Percentiles rank a stretch among this genome's conserved stretches.
phyloP scores from a whole-genome alignment of 2,113 vertebrate genomes.

The Chloebia gouldiae region DNA sequence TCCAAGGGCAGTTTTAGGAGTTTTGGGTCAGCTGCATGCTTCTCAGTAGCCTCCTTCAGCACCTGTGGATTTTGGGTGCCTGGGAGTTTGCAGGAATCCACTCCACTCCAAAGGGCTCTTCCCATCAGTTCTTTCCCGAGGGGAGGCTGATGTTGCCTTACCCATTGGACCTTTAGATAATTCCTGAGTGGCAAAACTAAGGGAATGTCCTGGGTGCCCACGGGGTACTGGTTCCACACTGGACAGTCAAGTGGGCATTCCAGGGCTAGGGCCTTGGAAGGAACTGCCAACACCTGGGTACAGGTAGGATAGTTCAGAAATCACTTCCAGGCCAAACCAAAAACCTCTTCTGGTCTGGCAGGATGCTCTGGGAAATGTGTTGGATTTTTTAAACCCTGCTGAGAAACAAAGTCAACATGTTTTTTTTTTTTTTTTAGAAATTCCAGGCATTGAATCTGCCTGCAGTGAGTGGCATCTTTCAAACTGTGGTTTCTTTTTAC shows the following conservation, averaged over 20 bases:
- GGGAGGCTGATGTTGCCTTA: conserved; percentile 57
- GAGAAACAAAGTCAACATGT: neutral
- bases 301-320: neutral
- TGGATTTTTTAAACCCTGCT: neutral
- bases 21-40: neutral
- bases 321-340: neutral
- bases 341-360: neutral
- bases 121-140: neutral
- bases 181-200: neutral
- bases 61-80: neutral
- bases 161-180: neutral
- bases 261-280: neutral
- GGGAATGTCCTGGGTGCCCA: neutral
- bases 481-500: neutral
- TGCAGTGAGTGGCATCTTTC: neutral
- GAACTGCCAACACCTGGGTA: neutral
- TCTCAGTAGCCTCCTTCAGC: neutral
- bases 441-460: neutral
- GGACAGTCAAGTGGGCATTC: neutral
- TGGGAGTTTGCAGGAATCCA: neutral
- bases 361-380: neutral
- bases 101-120: conserved; percentile 51
- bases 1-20: neutral
- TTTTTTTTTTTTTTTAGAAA: neutral
- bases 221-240: neutral